A percentile compares a stretch with the other conserved stretches of the same genome.
These are phyloP conservation scores for Cinclus mexicanus DNA, from an alignment of 2,113 vertebrate species.

Conservation along the genomic window DNA sequence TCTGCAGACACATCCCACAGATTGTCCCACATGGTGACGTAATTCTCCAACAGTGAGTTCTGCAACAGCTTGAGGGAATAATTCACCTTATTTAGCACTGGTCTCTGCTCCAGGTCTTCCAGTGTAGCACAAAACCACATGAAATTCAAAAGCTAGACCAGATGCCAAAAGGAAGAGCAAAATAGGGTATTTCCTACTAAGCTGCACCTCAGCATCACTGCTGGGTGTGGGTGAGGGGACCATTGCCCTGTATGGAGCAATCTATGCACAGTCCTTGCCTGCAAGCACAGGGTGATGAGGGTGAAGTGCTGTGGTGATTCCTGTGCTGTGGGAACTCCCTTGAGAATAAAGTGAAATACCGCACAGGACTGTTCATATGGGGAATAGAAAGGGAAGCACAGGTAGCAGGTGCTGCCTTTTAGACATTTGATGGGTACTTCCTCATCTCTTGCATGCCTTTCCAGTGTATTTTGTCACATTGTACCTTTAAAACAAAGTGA, in stretches of 20 bases:
- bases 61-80: not conserved
- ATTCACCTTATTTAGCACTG: not conserved
- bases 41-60: not conserved
- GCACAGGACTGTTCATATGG: not conserved
- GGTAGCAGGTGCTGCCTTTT: not conserved
- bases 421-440: not conserved
- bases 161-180: not conserved
- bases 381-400: not conserved
- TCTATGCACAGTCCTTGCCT: not conserved
- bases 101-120: not conserved
- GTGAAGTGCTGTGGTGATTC: not conserved
- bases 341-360: not conserved
- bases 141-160: not conserved
- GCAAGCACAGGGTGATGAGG: not conserved
- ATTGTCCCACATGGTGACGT: not conserved
- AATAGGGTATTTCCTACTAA: not conserved
- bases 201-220: not conserved
- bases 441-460: not conserved
- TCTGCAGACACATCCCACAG: not conserved
- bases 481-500: not conserved
- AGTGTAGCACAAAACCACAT: not conserved
- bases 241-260: rapidly evolving
- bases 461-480: not conserved
- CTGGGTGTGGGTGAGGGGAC: not conserved
- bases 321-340: not conserved